phyloP scores from a whole-genome alignment of 2,797 vertebrate species.

The Sebastes aleutianus region DNA sequence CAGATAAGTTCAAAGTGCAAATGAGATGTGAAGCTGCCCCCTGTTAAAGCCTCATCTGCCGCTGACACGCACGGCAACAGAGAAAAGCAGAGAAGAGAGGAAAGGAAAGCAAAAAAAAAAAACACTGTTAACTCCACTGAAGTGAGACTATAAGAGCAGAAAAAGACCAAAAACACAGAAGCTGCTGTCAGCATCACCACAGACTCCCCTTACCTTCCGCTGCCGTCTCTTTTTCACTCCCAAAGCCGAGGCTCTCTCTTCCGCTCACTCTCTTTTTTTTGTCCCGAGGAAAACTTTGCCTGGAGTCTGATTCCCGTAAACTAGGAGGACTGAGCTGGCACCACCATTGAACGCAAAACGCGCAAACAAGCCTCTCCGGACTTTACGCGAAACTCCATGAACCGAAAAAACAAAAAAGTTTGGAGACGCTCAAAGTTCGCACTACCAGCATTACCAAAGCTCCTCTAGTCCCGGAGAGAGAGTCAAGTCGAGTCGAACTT shows the following conservation, averaged over 20 bases:
- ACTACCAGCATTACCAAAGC: not conserved
- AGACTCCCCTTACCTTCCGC: conserved; percentile 58
- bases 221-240: conserved; percentile 6
- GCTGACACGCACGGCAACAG: conserved; percentile 39
- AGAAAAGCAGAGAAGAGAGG: not conserved
- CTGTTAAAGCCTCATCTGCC: conserved; percentile 46
- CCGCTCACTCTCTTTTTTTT: conserved; percentile 21
- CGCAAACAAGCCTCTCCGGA: conserved; percentile 51
- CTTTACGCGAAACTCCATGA: conserved; percentile 61
- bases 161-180: not conserved
- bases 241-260: conserved; percentile 8
- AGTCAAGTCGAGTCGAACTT: conserved; percentile 67
- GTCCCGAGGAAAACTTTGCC: conserved; percentile 45
- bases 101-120: not conserved
- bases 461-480: conserved; percentile 45
- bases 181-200: conserved; percentile 42
- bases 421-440: conserved; percentile 39
- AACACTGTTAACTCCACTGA: not conserved
- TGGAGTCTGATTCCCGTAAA: conserved; percentile 42
- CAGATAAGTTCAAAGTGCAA: conserved; percentile 91
- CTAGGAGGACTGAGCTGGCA: conserved; percentile 9
- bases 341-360: conserved; percentile 25
- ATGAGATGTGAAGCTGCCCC: conserved; percentile 83
- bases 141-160: not conserved
- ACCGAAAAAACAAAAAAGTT: conserved; percentile 50